Evolutionary conservation across 2,113 vertebrate species (phyloP), one percentile per base, ranked within the genome.

Genomic region (Lucifuga dentata): DNA sequence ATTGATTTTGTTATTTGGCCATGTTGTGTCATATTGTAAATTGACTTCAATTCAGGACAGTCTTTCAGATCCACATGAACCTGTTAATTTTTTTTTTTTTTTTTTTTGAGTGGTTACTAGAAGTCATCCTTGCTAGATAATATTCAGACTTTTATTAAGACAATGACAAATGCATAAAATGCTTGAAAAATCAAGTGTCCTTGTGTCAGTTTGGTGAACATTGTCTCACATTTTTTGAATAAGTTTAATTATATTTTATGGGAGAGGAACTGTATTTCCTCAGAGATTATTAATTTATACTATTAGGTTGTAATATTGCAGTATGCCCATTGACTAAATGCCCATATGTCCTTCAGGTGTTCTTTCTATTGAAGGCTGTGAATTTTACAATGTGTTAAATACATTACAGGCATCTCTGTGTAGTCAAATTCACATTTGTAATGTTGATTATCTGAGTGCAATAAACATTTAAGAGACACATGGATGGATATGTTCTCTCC

Each of bases 381-480:
- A 39, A 55, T 70, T 79, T 73, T 57, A 52, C 29, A 60, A 55
- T 66, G 73, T 81, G 57, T 74, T 67, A 62, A 78, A 72, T 43
- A 76, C 64, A 63, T 68, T 55, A 52, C 38, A 48, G 33, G 59
- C 35, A 38, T 60, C 24, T 55, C 46, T 75, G 66, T 75, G 67
- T 86, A 68, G 41, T 88, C 55, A 56, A 43, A 73, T 70, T 49
- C 64, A 63, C 87, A 74, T 91, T 81, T 92, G 88, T 89, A 83
- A 83, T 79, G 85, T 91, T 90, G 68, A 84, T 80, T 70, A 90
- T 83, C 70, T 80, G 83, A 84, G 90, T 92, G 90, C 91, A 93
- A 93, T 93, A 93, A 93, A 87, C 29, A 79, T 73, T 77, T 63
- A 72, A 51, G 55, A 76, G 26, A 29, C 26, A 29, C 3, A 29